A percentile compares a stretch with the other conserved stretches of the same genome.
These are phyloP conservation scores for Cassiopea xamachana DNA, from an alignment of 30 jellyfish, hydroid and myxozoan genomes.

Conservation along the genomic window DNA sequence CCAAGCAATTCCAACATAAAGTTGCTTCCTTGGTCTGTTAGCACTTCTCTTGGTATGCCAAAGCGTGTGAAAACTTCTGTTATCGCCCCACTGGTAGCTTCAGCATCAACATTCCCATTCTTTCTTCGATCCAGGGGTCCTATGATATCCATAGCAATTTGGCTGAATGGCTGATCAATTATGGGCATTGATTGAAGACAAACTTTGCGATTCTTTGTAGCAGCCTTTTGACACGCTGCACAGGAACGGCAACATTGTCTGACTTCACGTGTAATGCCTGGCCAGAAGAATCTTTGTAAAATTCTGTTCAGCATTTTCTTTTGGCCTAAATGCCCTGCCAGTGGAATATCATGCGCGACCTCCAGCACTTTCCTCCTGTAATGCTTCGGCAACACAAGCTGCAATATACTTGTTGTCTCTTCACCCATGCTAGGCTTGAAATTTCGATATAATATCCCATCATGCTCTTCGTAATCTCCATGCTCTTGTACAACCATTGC, in stretches of 20 bases:
- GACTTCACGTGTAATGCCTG: constrained; percentile 41
- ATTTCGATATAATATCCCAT: not conserved
- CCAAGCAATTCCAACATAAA: constrained; percentile 20
- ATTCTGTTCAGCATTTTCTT: constrained; percentile 31
- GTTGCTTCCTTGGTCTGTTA: constrained; percentile 37
- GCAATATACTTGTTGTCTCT: not conserved
- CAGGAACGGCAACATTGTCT: constrained; percentile 6
- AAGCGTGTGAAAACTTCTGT: constrained; percentile 13
- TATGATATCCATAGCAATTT: constrained; percentile 40
- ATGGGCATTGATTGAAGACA: constrained; percentile 22
- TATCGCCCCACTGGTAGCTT: constrained; percentile 31
- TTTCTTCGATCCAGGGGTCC: constrained; percentile 24
- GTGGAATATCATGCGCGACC: constrained; percentile 24
- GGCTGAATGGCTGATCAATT: constrained; percentile 22
- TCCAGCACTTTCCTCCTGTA: constrained; percentile 11
- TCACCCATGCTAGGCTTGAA: not conserved
- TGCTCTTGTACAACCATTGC: not conserved
- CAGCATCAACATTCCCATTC: constrained; percentile 3
- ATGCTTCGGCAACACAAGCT: constrained; percentile 13
- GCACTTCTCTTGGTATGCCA: constrained; percentile 39
- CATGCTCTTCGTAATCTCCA: not conserved
- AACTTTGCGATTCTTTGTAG: constrained; percentile 2
- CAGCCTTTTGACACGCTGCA: constrained; percentile 22
- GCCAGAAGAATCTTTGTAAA: constrained; percentile 26
- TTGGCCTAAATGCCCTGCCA: constrained; percentile 49